Conservation (phyloP, 2,888 invertebrate genomes). For the Apocheima hispidaria region DNA sequence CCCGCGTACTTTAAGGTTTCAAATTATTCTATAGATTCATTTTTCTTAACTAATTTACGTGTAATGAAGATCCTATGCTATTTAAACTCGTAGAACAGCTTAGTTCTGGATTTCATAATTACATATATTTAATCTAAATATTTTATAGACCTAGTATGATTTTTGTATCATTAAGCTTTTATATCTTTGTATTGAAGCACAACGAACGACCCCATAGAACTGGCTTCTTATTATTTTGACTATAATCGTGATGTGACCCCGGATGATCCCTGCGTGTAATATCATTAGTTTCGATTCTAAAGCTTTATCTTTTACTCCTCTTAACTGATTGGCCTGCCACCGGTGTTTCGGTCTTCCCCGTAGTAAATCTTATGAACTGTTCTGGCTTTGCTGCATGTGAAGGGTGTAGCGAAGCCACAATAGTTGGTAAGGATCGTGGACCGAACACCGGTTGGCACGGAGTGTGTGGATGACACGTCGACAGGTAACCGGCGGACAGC, state of each 20-base stretch:
- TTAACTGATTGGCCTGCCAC: constrained; percentile 56
- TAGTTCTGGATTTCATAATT: constrained; percentile 64
- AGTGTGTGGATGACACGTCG: constrained; percentile 86
- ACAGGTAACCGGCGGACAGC: constrained; percentile 99
- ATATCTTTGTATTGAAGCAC: constrained; percentile 74
- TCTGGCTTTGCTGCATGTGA: constrained; percentile 15
- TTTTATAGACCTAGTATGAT: constrained; percentile 57
- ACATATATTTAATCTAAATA: constrained; percentile 39
- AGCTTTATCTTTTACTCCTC: constrained; percentile 52
- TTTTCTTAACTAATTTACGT: constrained; percentile 54
- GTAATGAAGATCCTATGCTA: constrained; percentile 55
- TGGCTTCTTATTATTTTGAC: constrained; percentile 73
- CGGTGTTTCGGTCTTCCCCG: constrained; percentile 67
- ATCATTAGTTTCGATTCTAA: constrained; percentile 53
- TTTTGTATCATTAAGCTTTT: constrained; percentile 69
- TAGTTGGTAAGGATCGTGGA: constrained; percentile 44
- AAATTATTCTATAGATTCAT: constrained; percentile 57
- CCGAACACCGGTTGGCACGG: constrained; percentile 82
- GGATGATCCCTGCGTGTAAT: constrained; percentile 62
- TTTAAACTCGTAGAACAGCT: constrained; percentile 74
- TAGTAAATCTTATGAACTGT: constrained; percentile 30
- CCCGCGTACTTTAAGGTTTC: constrained; percentile 59
- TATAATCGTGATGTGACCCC: constrained; percentile 62
- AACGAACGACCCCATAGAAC: constrained; percentile 69
- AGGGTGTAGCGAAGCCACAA: constrained; percentile 49